Percentiles rank a stretch among this genome's conserved stretches.
Evolutionary conservation across 2,888 invertebrate genomes (phyloP).

Genomic region (Galerucella pusilla): DNA sequence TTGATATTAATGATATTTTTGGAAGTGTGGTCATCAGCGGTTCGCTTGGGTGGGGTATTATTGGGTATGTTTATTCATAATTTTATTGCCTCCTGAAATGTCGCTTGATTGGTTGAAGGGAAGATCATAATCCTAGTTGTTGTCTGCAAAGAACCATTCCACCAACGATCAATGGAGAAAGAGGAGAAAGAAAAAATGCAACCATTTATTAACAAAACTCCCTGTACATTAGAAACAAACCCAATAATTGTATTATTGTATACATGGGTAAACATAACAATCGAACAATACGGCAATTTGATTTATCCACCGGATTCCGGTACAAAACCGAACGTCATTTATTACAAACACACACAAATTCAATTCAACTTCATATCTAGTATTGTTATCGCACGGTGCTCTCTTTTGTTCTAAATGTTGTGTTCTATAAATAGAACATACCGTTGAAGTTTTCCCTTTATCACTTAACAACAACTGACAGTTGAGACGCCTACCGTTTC

Average conservation of each 20-base stretch:
- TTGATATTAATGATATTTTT: too few species aligned
- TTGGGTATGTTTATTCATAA: too few species aligned
- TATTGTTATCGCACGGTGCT: slow-evolving; percentile 9
- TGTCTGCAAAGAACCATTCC: too few species aligned
- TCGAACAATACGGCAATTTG: neutral
- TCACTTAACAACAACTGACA: neutral
- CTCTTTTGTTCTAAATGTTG: neutral
- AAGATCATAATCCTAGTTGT: too few species aligned
- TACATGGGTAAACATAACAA: neutral
- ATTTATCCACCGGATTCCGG: neutral
- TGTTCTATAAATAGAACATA: slow-evolving; percentile 1
- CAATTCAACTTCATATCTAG: slow-evolving; percentile 4
- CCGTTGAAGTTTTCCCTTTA: slow-evolving; percentile 5
- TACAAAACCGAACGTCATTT: slow-evolving; percentile 11
- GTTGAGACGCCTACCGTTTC: neutral
- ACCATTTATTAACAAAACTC: too few species aligned
- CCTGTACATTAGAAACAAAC: neutral
- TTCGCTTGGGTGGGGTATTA: too few species aligned
- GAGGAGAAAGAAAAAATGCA: too few species aligned
- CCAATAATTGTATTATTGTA: neutral
- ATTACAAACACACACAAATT: slow-evolving; percentile 4
- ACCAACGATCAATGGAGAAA: too few species aligned
- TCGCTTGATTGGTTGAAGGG: too few species aligned
- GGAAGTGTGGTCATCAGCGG: too few species aligned
- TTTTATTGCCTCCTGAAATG: too few species aligned